Conservation (phyloP, 2,888 invertebrate species). For the Philhelius pedissequus region DNA sequence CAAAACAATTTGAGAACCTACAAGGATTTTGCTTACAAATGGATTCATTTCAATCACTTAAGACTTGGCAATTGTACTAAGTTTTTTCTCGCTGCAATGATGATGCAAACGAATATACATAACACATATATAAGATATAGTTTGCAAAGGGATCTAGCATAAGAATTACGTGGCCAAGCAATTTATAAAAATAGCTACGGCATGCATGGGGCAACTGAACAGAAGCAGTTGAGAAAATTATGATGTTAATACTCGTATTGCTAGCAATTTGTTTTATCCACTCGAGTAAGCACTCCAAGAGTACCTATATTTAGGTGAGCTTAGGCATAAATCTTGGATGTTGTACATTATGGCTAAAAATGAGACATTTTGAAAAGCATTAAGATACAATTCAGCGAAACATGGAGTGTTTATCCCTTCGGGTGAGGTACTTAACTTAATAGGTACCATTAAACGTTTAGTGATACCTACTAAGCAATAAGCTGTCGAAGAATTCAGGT, state of each 20-base stretch:
- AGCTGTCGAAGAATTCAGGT: neutral
- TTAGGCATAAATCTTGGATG: slow-evolving; percentile 4
- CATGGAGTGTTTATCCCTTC: slow-evolving; percentile 52
- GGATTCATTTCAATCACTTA: slow-evolving; percentile 68
- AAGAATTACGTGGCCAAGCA: slow-evolving; percentile 56
- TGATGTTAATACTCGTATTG: slow-evolving; percentile 51
- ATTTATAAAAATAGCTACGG: slow-evolving; percentile 60
- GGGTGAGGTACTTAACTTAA: slow-evolving; percentile 53
- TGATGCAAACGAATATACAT: neutral
- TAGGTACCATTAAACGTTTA: slow-evolving; percentile 7
- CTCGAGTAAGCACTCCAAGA: slow-evolving; percentile 55
- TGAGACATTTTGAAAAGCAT: neutral
- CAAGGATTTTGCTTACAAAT: slow-evolving; percentile 57
- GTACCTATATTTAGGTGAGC: slow-evolving; percentile 21
- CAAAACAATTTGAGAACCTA: slow-evolving; percentile 53
- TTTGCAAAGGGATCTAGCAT: neutral
- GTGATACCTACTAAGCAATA: too few species aligned
- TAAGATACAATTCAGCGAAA: neutral
- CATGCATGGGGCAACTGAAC: slow-evolving; percentile 44
- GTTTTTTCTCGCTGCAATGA: slow-evolving; percentile 20
- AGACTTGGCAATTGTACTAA: slow-evolving; percentile 58
- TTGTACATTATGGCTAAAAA: slow-evolving; percentile 9
- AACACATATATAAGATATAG: neutral
- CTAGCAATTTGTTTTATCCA: slow-evolving; percentile 59
- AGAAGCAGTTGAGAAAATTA: slow-evolving; percentile 16